phyloP scores from a whole-genome alignment of 2,797 vertebrate species.

The Myiotriccus ornatus region DNA sequence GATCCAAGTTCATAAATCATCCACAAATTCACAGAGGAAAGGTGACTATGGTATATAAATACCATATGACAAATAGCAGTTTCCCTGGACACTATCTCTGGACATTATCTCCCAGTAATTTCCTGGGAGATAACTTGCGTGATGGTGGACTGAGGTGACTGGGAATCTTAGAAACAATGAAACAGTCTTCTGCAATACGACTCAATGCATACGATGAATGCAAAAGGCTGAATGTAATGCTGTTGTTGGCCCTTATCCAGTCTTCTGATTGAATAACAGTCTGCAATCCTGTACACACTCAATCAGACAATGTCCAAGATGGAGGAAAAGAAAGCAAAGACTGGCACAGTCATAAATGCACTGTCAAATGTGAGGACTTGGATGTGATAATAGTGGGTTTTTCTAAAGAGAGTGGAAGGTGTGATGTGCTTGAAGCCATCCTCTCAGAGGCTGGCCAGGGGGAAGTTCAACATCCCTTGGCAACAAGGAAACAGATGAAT shows the following conservation, averaged over 20 bases:
- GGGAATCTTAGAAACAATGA: not conserved
- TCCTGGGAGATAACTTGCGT: not conserved
- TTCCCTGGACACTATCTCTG: not conserved
- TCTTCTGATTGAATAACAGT: not conserved
- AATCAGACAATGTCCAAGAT: not conserved
- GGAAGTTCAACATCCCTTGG: not conserved
- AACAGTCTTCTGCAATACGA: not conserved
- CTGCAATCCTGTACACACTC: not conserved
- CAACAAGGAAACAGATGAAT: slow-evolving; percentile 8
- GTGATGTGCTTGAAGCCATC: not conserved
- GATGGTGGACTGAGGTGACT: not conserved
- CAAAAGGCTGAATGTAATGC: not conserved
- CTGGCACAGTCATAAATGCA: not conserved
- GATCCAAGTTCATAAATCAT: not conserved
- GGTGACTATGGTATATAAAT: not conserved
- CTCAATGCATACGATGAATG: not conserved
- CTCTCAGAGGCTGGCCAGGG: not conserved
- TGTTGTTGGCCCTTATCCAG: not conserved
- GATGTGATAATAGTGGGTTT: not conserved
- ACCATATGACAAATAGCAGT: not conserved
- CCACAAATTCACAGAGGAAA: not conserved
- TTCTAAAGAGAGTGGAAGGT: not conserved
- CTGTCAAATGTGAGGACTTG: not conserved
- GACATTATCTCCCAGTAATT: too few relatives aligned
- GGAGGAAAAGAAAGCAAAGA: not conserved